Evolutionary conservation across 2,113 vertebrate species (phyloP).

Genomic region (Lagopus leucura): DNA sequence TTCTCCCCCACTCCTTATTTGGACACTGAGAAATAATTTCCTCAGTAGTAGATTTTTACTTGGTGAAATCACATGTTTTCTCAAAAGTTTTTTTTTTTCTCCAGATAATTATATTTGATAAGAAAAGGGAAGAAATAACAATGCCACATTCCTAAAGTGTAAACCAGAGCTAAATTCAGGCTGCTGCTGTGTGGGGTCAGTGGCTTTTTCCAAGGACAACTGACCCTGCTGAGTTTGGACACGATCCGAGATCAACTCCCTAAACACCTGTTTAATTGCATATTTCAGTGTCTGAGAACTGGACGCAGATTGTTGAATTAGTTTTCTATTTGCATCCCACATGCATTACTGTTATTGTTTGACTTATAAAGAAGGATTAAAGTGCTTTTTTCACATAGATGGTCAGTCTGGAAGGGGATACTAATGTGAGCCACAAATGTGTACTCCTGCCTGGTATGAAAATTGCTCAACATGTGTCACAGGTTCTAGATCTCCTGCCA

Average conservation of each 20-base stretch:
- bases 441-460: constrained; percentile 46
- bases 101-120: constrained; percentile 82
- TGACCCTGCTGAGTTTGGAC: constrained; percentile 69
- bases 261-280: constrained; percentile 86
- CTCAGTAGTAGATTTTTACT: constrained; percentile 84
- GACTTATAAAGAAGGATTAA: constrained; percentile 13
- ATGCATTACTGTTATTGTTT: constrained; percentile 43
- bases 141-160: constrained; percentile 75
- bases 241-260: constrained; percentile 72
- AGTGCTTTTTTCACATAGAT: background rate
- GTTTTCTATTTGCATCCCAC: constrained; percentile 76
- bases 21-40: constrained; percentile 76
- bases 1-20: constrained; percentile 81
- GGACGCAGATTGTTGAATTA: background rate
- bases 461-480: constrained; percentile 63
- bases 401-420: background rate
- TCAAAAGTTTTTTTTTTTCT: constrained; percentile 56
- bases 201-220: constrained; percentile 51
- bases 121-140: constrained; percentile 80
- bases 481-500: constrained; percentile 55
- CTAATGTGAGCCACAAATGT: background rate
- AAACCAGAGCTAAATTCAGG: constrained; percentile 61
- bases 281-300: constrained; percentile 59
- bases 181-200: constrained; percentile 71
- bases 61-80: constrained; percentile 86